Evolutionary conservation across 2,888 invertebrate genomes (phyloP), one percentile per base, ranked within the genome.

Genomic region (Hofmannophila pseudospretella): DNA sequence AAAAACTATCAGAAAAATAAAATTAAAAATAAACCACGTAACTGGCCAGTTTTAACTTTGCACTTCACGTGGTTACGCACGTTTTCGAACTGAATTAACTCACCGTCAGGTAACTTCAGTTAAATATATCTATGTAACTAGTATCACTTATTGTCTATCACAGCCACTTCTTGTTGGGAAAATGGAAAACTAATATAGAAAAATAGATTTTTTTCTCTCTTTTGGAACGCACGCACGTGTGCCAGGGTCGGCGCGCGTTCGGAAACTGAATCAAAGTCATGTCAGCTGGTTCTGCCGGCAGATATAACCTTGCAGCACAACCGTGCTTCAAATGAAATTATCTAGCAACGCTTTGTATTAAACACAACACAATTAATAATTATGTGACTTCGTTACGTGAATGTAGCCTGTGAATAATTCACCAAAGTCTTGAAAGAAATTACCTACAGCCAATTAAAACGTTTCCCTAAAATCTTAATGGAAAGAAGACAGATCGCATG

Each of bases 231-330:
- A 53, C 53, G 44, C 52, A 52, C 53, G 72, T 70, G 67, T 63
- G 56, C 45, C 46, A 53, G 38, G 42, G 60, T 45, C 69, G 67
- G 62, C 67, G 63, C 65, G 58, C 70, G 67, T 58, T 71, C 59
- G 62, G 63, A 59, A 64, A 81, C 82, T 79, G 71, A 70, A 38
- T 32, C 34, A 19, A 8, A 12, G 16, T 16, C 2, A n/a, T 9
- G 36, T 27, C 20, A 25, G 31, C 9, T 11, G 7, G 44, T 23
- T n/a, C 5, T 7, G 34, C 28, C 10, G 8, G 14, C 5, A 1
- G 7, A n/a, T 14, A 8, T 2, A 14, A 5, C 3, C 14, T 2
- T 23, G 23, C n/a, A 23, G 23, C 23, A n/a, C 4, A n/a, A n/a
- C n/a, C n/a, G n/a, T 23, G 23, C n/a, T 4, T n/a, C 1, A n/a